Base-by-base conservation (phyloP, 2,797 vertebrate genomes). In the Xyrichtys novacula region DNA sequence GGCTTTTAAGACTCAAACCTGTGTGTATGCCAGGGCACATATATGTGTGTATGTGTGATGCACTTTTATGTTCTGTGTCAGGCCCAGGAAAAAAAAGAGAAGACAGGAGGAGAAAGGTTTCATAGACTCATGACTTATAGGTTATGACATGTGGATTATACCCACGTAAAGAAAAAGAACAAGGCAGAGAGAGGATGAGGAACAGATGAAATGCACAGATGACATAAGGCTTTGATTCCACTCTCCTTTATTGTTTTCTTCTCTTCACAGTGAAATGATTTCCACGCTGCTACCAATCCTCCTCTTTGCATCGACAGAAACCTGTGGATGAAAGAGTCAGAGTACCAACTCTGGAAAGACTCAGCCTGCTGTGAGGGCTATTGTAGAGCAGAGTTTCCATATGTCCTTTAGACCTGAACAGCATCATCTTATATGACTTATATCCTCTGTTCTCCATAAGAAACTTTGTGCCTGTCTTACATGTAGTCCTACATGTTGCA, bases 181-280 rank as follows among this genome's bases (percentile, higher is more conserved):
- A 39, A 65, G 28, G 61, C 31, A 28, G 19, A 46, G 28, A 64
- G 46, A 34, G n/a, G 11, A 43, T 53, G 28, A 28, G 22, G 53
- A 8, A 16, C 7, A 19, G 28, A 34, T 16, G 53, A 56, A 39
- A 56, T 49, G 50, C 19, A 52, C 9, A 59, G 54, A 72, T 52
- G 38, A 44, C 63, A 66, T 65, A 8, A 23, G 52, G 66, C 20
- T 76, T 80, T 75, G 60, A 83, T 74, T 81, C 55, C 23, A 26
- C 44, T 44, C 39, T 48, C 12, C 40, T 15, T 60, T 58, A 68
- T 64, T 73, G 60, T 75, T 66, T 44, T 43, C 69, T 83, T 73
- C 31, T 46, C 22, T 39, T 25, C 57, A 65, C 14, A 56, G 39
- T 63, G 36, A 53, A 62, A 60, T 56, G 20, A 63, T 76, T 87